Base-by-base conservation (phyloP, 2,113 vertebrate species). In the Mustelus asterias region DNA sequence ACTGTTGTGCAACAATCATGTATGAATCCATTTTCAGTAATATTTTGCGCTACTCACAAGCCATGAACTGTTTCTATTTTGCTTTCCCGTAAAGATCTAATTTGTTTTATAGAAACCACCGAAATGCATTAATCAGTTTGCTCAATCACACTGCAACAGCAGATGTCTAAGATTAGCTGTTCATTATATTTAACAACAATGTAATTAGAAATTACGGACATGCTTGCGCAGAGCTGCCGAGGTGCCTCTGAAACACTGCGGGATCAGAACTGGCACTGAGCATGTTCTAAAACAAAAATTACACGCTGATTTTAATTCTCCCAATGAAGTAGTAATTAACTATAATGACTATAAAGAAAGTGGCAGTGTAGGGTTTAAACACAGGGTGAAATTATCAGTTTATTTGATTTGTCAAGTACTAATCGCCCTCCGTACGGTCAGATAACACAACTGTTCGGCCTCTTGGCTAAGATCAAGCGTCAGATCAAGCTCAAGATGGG, bases 311-410 rank as follows among this genome's bases (percentile, higher is more conserved):
- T 98, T 95, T 96, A 97, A 97, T 98, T 98, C 98, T 98, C 98
- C 98, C 98, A 99, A 98, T 98, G 98, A 98, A 98, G 97, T 98
- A 97, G 97, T 98, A 98, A 99, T 99, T 99, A 99, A 99, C 98
- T 98, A 98, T 99, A 98, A 99, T 98, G 98, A 98, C 98, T 96
- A 96, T 98, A 98, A 98, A 97, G 97, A 98, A 98, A 98, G 97
- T 97, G 97, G 97, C 98, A 98, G 98, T 98, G 98, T 97, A 97
- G 97, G 98, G 98, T 99, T 99, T 98, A 98, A 98, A 98, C 98
- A 98, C 96, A 97, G 96, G 72, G 29, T 97, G 97, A 97, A 96
- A 97, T 97, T 98, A 98, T 98, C 97, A 98, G 98, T 98, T 97
- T 97, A 98, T 98, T 98, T 98, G 98, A 98, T 98, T 98, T 98